These are phyloP conservation scores for Ichneumoninae sp. DNA, from an alignment of 2,888 invertebrate species.

Conservation along the genomic window DNA sequence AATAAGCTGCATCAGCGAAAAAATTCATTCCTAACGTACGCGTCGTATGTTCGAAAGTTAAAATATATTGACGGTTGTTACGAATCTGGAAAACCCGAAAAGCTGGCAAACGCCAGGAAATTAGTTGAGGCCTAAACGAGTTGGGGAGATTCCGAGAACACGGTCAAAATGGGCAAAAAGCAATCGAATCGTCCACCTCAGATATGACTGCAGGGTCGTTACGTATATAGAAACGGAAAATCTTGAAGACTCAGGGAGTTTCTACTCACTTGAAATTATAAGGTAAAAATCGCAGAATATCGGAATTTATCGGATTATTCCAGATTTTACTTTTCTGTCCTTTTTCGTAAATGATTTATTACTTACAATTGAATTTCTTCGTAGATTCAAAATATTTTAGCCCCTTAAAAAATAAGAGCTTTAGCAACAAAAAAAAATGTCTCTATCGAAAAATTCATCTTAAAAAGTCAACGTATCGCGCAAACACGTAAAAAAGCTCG, in stretches of 20 bases:
- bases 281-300: background rate
- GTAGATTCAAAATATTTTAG: too few relatives aligned
- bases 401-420: too few relatives aligned
- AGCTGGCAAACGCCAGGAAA: background rate
- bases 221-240: background rate
- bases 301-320: background rate
- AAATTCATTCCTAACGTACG: slow-evolving; percentile 18
- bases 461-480: too few relatives aligned
- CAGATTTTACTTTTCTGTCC: too few relatives aligned
- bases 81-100: background rate
- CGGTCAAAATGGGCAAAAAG: background rate
- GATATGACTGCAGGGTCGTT: background rate
- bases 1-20: slow-evolving; percentile 31
- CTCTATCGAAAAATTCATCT: too few relatives aligned
- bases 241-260: background rate
- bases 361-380: too few relatives aligned
- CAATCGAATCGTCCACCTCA: background rate
- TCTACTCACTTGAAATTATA: background rate
- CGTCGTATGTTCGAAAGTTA: slow-evolving; percentile 5
- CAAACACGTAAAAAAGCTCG: too few relatives aligned
- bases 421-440: too few relatives aligned
- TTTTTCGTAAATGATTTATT: too few relatives aligned
- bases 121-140: background rate
- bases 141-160: background rate
- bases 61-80: background rate